Conservation (phyloP, 1,140 invertebrate species). For the Drosophila tropicalis region DNA sequence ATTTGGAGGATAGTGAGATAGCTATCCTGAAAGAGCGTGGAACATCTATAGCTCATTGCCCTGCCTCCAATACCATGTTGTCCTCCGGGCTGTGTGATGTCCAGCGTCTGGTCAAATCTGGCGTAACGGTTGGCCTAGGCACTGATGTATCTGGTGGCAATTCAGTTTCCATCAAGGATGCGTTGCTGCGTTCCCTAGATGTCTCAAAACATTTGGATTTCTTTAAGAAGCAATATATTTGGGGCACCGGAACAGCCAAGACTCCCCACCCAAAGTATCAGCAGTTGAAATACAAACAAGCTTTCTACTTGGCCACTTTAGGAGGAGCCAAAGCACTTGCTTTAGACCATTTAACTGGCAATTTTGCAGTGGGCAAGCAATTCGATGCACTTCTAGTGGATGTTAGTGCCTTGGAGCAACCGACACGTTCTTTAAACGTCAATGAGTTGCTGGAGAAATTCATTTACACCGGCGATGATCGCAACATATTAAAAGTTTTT, state of each 20-base stretch:
- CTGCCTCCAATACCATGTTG: slow-evolving; percentile 93
- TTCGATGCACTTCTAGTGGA: slow-evolving; percentile 93
- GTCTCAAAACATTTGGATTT: slow-evolving; percentile 88
- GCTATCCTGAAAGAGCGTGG: slow-evolving; percentile 86
- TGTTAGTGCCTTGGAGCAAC: slow-evolving; percentile 84
- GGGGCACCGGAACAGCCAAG: slow-evolving; percentile 52
- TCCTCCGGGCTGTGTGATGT: slow-evolving; percentile 93
- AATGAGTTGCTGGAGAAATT: slow-evolving; percentile 90
- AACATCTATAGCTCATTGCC: slow-evolving; percentile 92
- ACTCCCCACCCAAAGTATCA: slow-evolving; percentile 51
- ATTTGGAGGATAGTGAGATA: slow-evolving; percentile 90
- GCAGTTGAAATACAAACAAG: slow-evolving; percentile 89
- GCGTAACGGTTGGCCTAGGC: slow-evolving; percentile 92
- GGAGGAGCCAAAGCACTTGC: slow-evolving; percentile 92
- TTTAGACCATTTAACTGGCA: slow-evolving; percentile 90
- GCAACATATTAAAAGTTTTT: slow-evolving; percentile 91
- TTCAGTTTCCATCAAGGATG: slow-evolving; percentile 89
- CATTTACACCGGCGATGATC: slow-evolving; percentile 92
- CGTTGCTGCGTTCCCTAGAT: slow-evolving; percentile 89
- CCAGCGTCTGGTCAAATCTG: slow-evolving; percentile 85
- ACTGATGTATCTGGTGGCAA: slow-evolving; percentile 95
- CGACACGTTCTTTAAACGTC: slow-evolving; percentile 48
- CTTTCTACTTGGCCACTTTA: slow-evolving; percentile 92
- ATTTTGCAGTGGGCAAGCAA: slow-evolving; percentile 91
- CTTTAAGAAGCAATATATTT: slow-evolving; percentile 75